These are phyloP conservation scores for Galagoides demidoff DNA, from an alignment of 2,797 vertebrate species.

Conservation along the genomic window DNA sequence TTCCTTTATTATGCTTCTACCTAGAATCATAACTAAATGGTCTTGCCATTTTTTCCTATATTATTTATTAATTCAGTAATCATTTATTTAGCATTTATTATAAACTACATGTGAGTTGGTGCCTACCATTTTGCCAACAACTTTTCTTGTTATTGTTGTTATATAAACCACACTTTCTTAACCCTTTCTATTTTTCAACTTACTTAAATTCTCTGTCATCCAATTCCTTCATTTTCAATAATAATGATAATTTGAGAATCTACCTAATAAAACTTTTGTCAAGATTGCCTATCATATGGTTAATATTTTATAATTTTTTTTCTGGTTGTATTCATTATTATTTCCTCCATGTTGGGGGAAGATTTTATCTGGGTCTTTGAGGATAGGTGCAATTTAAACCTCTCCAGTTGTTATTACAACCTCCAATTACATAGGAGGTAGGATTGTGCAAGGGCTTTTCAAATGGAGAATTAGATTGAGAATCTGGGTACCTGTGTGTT, in stretches of 20 bases:
- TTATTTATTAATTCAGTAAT: background rate
- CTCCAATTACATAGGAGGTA: too few relatives aligned
- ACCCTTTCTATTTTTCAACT: background rate
- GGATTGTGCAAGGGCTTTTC: background rate
- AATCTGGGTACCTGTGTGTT: background rate
- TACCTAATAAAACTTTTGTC: background rate
- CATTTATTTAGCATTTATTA: background rate
- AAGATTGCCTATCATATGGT: background rate
- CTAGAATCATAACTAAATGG: background rate
- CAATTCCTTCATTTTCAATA: background rate
- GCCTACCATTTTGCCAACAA: too few relatives aligned
- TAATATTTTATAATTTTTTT: background rate
- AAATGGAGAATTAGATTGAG: background rate
- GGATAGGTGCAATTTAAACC: background rate
- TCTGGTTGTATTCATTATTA: background rate
- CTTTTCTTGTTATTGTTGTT: background rate
- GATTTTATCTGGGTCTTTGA: background rate
- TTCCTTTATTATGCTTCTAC: background rate
- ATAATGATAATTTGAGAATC: background rate
- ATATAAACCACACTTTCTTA: background rate
- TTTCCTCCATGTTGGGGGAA: background rate
- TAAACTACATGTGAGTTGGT: background rate
- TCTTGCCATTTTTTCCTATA: background rate
- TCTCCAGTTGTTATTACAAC: rapidly evolving
- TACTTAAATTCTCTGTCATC: background rate